Conservation (phyloP, 2,797 vertebrate species). For the Xyrichtys novacula region DNA sequence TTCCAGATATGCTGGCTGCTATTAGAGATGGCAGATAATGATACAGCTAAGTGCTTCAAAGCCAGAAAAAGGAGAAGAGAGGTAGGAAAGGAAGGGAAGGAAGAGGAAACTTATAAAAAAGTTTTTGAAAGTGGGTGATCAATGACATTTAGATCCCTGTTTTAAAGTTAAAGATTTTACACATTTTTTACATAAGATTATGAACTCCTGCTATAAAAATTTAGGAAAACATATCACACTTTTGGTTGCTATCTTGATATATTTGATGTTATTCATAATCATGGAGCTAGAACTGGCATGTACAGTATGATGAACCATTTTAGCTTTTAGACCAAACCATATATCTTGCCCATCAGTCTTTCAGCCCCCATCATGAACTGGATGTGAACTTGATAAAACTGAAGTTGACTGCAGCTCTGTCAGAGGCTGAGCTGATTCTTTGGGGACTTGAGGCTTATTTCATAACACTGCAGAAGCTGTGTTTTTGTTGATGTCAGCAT, state of each 20-base stretch:
- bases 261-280: no score
- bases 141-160: conserved; percentile 3
- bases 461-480: conserved; percentile 19
- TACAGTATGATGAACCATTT: no score
- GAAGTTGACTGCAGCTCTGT: conserved; percentile 18
- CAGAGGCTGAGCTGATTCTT: conserved; percentile 15
- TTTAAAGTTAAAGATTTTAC: neutral
- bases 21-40: conserved; percentile 39
- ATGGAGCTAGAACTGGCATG: no score
- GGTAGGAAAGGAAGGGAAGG: no score
- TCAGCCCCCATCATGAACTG: conserved; percentile 7
- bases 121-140: neutral
- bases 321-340: no score
- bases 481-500: conserved; percentile 57
- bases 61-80: neutral
- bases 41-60: conserved; percentile 34
- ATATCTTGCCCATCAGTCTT: conserved; percentile 7
- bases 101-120: conserved; percentile 6
- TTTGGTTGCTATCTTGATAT: no score
- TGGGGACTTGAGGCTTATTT: conserved; percentile 32
- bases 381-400: conserved; percentile 15
- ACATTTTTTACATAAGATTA: no score
- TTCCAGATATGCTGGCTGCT: conserved; percentile 31
- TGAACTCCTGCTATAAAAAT: no score
- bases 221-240: no score